Evolutionary conservation across 2,797 vertebrate genomes (phyloP), one percentile per base, ranked within the genome.

Genomic region (Neoniphon sammara): DNA sequence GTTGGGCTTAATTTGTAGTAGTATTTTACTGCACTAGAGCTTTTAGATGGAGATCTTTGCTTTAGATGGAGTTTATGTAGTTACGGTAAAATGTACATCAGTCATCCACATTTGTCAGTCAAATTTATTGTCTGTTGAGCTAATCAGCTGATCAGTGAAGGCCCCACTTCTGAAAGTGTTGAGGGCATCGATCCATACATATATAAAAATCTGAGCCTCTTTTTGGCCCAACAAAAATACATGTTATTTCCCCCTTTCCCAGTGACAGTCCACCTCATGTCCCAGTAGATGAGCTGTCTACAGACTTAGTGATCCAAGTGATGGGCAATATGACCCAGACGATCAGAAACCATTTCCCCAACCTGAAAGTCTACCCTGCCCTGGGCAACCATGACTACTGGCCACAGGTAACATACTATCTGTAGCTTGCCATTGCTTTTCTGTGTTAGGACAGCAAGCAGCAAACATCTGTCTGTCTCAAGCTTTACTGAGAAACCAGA

Each of bases 361-460:
- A 95, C 78, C 81, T 96, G 62, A 94, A 93, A 0, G 96, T 99
- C 80, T 98, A 95, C 53, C 97, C 97, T 0, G 95, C 97, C 0
- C 85, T 99, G 85, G 98, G 98, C n/a, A 99, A 99, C 94, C 97
- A 98, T 20, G 97, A 99, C 92, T 98, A 97, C 78, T 99, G 97
- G 97, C 97, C 97, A 60, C 97, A 99, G 96, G 91, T 92, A 59
- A 36, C 14, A 95, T 96, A 94, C 62, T 42, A 18, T 15, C 46
- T 12, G 21, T 27, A 23, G 25, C 18, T 6, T 39, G 12, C 23
- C 23, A 46, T n/a, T 10, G 18, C 39, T n/a, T 20, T 14, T 11
- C 42, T 6, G 4, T 25, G 21, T 0, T 0, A 27, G 2, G 52
- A 21, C 2, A 8, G 14, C 21, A 27, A 12, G 63, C 14, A 20